Evolutionary conservation across 1,140 invertebrate genomes (phyloP).

Genomic region (Orius insidiosus): DNA sequence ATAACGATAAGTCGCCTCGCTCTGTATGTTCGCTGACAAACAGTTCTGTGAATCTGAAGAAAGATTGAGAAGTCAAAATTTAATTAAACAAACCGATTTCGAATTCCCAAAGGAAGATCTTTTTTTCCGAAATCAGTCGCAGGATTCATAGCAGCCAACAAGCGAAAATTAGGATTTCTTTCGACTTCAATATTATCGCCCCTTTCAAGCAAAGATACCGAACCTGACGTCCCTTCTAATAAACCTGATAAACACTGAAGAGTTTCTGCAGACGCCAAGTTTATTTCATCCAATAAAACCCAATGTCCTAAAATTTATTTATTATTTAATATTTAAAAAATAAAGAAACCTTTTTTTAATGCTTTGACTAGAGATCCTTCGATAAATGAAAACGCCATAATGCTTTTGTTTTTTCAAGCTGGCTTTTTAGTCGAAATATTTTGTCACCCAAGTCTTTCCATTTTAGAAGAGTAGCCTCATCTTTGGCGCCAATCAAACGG

Average conservation of each 20-base stretch:
- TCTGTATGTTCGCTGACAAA: constrained; percentile 84
- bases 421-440: constrained; percentile 47
- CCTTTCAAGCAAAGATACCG: constrained; percentile 67
- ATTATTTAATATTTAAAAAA: neutral
- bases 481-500: constrained; percentile 29
- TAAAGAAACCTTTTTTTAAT: constrained; percentile 50
- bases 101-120: constrained; percentile 76
- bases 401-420: constrained; percentile 45
- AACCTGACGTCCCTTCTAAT: constrained; percentile 62
- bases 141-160: constrained; percentile 99
- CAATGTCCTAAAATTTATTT: constrained; percentile 43
- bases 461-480: constrained; percentile 25
- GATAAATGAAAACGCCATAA: constrained; percentile 79
- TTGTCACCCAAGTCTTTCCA: constrained; percentile 44
- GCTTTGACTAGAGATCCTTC: constrained; percentile 86
- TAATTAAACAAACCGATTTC: constrained; percentile 45
- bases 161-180: constrained; percentile 73
- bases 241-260: constrained; percentile 88
- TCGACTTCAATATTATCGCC: constrained; percentile 65
- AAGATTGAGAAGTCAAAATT: neutral
- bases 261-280: constrained; percentile 88
- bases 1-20: constrained; percentile 54
- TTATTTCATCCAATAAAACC: constrained; percentile 95
- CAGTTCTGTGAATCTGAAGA: constrained; percentile 76
- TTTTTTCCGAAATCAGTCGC: constrained; percentile 98